phyloP scores from a whole-genome alignment of 2,888 invertebrate genomes.

The Clostera curtula region DNA sequence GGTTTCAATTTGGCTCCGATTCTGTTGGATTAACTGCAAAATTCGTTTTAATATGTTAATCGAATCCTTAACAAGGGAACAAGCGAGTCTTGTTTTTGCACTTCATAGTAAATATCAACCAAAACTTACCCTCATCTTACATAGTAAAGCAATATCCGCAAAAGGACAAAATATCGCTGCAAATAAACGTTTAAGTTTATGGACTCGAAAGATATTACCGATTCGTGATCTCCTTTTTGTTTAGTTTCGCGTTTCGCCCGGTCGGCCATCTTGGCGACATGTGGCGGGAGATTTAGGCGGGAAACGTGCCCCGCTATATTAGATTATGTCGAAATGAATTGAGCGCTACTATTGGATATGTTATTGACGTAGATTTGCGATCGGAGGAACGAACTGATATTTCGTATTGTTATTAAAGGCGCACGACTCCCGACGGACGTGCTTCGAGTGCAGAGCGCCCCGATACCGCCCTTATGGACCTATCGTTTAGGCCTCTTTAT shows the following conservation, averaged over 20 bases:
- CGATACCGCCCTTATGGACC: conserved; percentile 66
- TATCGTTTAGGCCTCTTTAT: conserved; percentile 74
- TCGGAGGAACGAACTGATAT: conserved; percentile 75
- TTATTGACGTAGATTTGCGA: conserved; percentile 76
- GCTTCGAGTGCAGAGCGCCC: conserved; percentile 46
- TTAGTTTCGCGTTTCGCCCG: conserved; percentile 65
- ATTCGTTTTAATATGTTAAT: conserved; percentile 15
- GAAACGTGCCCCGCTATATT: conserved; percentile 72
- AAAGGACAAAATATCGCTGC: conserved; percentile 73
- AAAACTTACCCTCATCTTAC: conserved; percentile 36
- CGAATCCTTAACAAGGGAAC: conserved; percentile 12
- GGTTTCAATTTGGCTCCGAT: conserved; percentile 11
- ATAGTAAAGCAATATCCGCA: conserved; percentile 68
- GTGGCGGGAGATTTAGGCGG: conserved; percentile 74
- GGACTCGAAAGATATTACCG: conserved; percentile 75
- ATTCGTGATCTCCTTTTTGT: conserved; percentile 75
- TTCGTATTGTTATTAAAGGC: conserved; percentile 74
- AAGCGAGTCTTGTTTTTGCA: conserved; percentile 8
- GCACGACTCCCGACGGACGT: conserved; percentile 56
- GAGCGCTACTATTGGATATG: conserved; percentile 74
- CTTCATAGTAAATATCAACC: conserved; percentile 24
- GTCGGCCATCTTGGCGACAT: conserved; percentile 75
- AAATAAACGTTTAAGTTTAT: conserved; percentile 75
- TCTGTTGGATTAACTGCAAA: conserved; percentile 16
- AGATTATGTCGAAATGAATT: conserved; percentile 75